Percentiles rank a stretch among this genome's conserved stretches.
phyloP scores from a whole-genome alignment of 2,888 invertebrate species.

The Deroplatys truncata region DNA sequence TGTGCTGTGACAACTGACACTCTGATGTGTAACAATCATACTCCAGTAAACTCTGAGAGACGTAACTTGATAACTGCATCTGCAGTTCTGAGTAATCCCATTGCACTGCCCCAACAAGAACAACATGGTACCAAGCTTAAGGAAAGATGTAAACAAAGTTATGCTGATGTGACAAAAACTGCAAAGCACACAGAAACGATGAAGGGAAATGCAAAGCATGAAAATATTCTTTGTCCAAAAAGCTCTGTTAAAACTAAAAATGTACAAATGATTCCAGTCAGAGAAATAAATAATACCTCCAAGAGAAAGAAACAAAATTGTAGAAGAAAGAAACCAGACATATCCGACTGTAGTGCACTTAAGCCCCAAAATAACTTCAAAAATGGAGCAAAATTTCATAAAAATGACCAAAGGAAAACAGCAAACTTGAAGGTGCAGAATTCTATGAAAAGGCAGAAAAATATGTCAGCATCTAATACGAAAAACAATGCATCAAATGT shows the following conservation, averaged over 20 bases:
- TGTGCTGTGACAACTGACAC: background rate
- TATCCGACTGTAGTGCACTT: background rate
- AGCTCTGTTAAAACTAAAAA: too few species aligned
- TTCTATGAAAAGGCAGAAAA: background rate
- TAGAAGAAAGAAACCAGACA: background rate
- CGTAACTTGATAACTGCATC: background rate
- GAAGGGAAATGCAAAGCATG: background rate
- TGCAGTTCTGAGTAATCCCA: background rate
- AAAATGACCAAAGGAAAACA: background rate
- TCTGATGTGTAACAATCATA: background rate
- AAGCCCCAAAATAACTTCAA: background rate
- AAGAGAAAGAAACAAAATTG: background rate
- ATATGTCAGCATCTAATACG: background rate
- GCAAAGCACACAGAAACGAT: background rate
- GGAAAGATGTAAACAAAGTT: background rate
- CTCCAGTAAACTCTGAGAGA: background rate
- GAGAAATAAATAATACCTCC: background rate
- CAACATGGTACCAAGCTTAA: background rate
- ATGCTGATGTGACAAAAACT: background rate
- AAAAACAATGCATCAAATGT: background rate
- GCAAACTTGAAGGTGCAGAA: too few species aligned
- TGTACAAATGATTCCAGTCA: background rate
- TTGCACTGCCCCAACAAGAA: background rate
- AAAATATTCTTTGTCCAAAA: background rate
- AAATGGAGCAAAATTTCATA: background rate